Evolutionary conservation across 2,797 vertebrate species (phyloP).

Genomic region (Lagodon rhomboides): DNA sequence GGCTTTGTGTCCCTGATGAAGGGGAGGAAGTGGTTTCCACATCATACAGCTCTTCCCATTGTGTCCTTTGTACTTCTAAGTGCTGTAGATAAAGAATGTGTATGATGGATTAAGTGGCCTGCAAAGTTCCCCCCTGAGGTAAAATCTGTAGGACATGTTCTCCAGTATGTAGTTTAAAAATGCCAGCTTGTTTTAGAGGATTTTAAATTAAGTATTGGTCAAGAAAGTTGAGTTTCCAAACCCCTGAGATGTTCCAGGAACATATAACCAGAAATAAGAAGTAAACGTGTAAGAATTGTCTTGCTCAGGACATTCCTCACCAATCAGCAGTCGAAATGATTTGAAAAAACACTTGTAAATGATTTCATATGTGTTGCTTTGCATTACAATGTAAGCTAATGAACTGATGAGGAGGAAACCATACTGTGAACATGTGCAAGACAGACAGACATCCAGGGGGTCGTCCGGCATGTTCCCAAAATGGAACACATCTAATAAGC

Average conservation of each 20-base stretch:
- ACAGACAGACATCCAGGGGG: conserved; percentile 50
- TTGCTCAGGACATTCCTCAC: conserved; percentile 44
- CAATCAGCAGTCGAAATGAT: conserved; percentile 54
- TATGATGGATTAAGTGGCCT: conserved; percentile 62
- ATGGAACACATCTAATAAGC: conserved; percentile 18
- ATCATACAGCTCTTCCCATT: conserved; percentile 58
- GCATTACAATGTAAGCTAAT: conserved; percentile 70
- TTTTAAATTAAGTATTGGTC: conserved; percentile 7
- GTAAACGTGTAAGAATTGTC: conserved; percentile 16
- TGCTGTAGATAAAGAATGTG: conserved; percentile 27
- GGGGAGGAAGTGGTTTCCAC: conserved; percentile 75
- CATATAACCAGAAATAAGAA: conserved; percentile 15
- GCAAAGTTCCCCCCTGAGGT: neutral
- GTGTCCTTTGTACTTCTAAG: conserved; percentile 67
- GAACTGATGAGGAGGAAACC: conserved; percentile 74
- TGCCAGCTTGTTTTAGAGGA: conserved; percentile 13
- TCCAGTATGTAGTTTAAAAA: conserved; percentile 7
- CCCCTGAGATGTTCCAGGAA: neutral
- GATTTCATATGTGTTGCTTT: conserved; percentile 67
- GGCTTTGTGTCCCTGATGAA: conserved; percentile 43
- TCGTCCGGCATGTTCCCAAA: neutral
- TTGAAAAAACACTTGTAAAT: conserved; percentile 56
- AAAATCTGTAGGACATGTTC: neutral
- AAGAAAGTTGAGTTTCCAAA: neutral
- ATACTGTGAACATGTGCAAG: conserved; percentile 73